Evolutionary conservation across 2,797 vertebrate genomes (phyloP), one percentile per base, ranked within the genome.

Genomic region (Phrynocephalus guinanensis): DNA sequence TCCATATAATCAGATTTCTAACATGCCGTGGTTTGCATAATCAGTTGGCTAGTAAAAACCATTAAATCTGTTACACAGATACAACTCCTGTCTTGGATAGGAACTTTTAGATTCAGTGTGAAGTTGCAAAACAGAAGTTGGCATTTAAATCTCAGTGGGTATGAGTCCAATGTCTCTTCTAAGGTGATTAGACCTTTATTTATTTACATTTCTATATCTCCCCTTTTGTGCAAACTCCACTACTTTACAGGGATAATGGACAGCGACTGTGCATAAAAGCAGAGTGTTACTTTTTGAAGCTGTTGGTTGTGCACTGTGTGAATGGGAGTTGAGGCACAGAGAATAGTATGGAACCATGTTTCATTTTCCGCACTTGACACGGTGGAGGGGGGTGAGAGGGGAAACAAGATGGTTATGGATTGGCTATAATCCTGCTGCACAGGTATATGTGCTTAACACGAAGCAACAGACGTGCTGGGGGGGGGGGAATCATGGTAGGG

Each of bases 81-180:
- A 38, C 2, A 13, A 2, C 1, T 30, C 8, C 6, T 48, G 10
- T 76, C 1, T 15, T 63, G 3, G 3, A 1, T 24, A 1, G 30
- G 0, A 1, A 33, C 48, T 30, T 26, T 28, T 15, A 6, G 81
- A 20, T 66, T 87, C n/a, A 0, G 0, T 48, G 0, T 72, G 1
- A 0, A 2, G 0, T 10, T 30, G 0, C 16, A 52, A 26, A 30
- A 0, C 0, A 85, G 3, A 10, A 3, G 60, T n/a, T 0, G 0
- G 0, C 10, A 2, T 28, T 50, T 1, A 56, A 28, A 52, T 1
- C 0, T 5, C 3, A 2, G 22, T 0, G 48, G 38, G 13, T 26
- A 26, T 1, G 38, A 6, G n/a, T n/a, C 3, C 0, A 1, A 0
- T 28, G 38, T 70, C 2, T 24, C n/a, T 1, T 0, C 30, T 13